These are phyloP conservation scores for Solen grandis DNA, from an alignment of 1,140 invertebrate genomes.

Conservation along the genomic window DNA sequence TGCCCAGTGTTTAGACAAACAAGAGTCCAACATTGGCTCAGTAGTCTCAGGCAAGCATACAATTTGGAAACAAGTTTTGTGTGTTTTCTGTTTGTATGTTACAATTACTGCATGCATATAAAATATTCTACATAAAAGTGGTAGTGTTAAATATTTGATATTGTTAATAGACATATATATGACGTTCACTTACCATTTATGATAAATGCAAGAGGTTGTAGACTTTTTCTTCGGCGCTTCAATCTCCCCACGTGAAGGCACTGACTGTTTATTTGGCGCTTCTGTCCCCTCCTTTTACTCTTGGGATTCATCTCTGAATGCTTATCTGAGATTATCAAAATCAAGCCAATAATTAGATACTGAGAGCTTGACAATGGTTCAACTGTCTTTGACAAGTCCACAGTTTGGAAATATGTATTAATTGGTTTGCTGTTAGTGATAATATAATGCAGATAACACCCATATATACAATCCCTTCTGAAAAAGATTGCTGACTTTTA, in stretches of 20 bases:
- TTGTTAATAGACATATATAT: conserved; percentile 7
- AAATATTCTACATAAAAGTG: conserved; percentile 13
- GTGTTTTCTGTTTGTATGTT: conserved; percentile 1
- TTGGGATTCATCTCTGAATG: conserved; percentile 6
- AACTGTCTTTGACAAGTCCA: conserved; percentile 14
- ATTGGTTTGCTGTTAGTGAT: conserved; percentile 1
- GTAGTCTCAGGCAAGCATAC: conserved; percentile 11
- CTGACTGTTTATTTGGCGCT: conserved; percentile 18
- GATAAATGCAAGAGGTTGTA: too few species aligned
- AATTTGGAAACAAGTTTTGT: conserved; percentile 4
- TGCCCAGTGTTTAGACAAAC: too few species aligned
- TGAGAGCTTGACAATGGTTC: conserved; percentile 20
- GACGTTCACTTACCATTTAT: conserved; percentile 14
- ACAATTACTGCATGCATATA: conserved; percentile 21
- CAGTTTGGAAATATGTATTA: too few species aligned
- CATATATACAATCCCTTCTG: conserved; percentile 21
- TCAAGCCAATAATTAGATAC: too few species aligned
- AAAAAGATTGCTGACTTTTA: too few species aligned
- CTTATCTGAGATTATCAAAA: too few species aligned
- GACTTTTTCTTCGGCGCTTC: conserved; percentile 18
- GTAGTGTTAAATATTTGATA: conserved; percentile 21
- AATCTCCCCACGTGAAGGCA: background rate
- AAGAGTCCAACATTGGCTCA: too few species aligned
- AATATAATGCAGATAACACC: too few species aligned
- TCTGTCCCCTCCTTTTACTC: background rate